Percentiles rank a stretch among this genome's conserved stretches.
phyloP scores from a whole-genome alignment of 2,113 vertebrate species.

The Hippocampus comes region DNA sequence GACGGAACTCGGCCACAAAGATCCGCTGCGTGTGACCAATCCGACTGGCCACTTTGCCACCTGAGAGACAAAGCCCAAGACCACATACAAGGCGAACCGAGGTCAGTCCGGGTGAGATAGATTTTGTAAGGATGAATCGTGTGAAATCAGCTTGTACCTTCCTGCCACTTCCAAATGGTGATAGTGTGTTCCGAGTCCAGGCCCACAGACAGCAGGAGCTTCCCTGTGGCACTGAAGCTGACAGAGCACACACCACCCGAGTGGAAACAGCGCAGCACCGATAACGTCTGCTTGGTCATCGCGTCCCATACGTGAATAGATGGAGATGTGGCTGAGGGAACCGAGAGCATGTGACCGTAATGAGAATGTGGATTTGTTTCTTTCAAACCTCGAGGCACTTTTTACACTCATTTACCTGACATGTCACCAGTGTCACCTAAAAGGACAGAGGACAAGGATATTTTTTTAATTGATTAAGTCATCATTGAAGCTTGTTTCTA shows the following conservation, averaged over 20 bases:
- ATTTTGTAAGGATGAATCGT: neutral
- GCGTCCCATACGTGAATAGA: constrained; percentile 97
- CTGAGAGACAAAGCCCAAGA: constrained; percentile 60
- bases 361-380: neutral
- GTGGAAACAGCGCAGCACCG: constrained; percentile 89
- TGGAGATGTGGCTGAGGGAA: constrained; percentile 82
- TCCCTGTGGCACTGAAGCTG: constrained; percentile 97
- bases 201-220: constrained; percentile 89
- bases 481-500: neutral
- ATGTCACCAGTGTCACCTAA: constrained; percentile 96
- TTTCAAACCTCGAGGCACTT: neutral
- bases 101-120: neutral
- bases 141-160: constrained; percentile 73
- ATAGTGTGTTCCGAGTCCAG: constrained; percentile 90
- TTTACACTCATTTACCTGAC: constrained; percentile 80
- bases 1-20: constrained; percentile 97
- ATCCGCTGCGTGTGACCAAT: constrained; percentile 91
- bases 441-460: constrained; percentile 34
- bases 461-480: constrained; percentile 1
- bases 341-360: neutral
- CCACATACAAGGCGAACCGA: neutral
- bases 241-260: constrained; percentile 90
- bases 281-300: constrained; percentile 90
- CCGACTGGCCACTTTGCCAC: constrained; percentile 90
- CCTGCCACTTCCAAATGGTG: constrained; percentile 98